These are phyloP conservation scores for Melinopterus prodromus DNA, from an alignment of 2,888 invertebrate species.

Conservation along the genomic window DNA sequence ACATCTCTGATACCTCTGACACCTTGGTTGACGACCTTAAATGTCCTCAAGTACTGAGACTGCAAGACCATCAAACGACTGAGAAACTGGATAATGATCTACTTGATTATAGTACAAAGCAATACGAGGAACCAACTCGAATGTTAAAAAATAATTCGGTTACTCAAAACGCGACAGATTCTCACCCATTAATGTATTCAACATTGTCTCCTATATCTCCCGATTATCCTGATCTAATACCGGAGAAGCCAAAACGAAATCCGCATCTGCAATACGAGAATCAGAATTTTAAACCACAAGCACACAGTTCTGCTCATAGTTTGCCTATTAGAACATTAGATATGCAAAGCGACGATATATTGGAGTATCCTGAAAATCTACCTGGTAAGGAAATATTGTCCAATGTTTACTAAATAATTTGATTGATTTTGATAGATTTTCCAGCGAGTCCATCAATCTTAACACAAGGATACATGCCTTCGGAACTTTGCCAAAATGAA, in stretches of 20 bases:
- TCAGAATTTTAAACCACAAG: conserved; percentile 51
- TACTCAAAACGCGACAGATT: conserved; percentile 56
- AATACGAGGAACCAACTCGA: conserved; percentile 41
- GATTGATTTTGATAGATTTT: conserved; percentile 55
- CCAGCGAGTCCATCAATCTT: conserved; percentile 68
- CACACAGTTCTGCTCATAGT: conserved; percentile 50
- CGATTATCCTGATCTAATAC: conserved; percentile 58
- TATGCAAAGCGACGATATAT: neutral
- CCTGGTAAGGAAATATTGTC: conserved; percentile 46
- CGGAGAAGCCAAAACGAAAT: conserved; percentile 52
- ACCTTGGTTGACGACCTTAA: conserved; percentile 38
- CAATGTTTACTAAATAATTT: conserved; percentile 5
- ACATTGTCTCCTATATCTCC: conserved; percentile 54
- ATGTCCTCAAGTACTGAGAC: conserved; percentile 44
- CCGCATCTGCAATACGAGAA: conserved; percentile 45
- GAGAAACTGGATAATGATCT: conserved; percentile 41
- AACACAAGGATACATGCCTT: conserved; percentile 65
- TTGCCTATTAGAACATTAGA: conserved; percentile 13
- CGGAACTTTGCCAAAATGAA: conserved; percentile 61
- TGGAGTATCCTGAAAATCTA: conserved; percentile 52
- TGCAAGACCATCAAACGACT: conserved; percentile 40
- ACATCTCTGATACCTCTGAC: conserved; percentile 50
- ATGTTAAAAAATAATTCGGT: conserved; percentile 40
- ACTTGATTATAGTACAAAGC: conserved; percentile 43
- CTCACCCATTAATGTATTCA: conserved; percentile 59